These are phyloP conservation scores for Centropus unirufus DNA, from an alignment of 2,113 vertebrate species.

Conservation along the genomic window DNA sequence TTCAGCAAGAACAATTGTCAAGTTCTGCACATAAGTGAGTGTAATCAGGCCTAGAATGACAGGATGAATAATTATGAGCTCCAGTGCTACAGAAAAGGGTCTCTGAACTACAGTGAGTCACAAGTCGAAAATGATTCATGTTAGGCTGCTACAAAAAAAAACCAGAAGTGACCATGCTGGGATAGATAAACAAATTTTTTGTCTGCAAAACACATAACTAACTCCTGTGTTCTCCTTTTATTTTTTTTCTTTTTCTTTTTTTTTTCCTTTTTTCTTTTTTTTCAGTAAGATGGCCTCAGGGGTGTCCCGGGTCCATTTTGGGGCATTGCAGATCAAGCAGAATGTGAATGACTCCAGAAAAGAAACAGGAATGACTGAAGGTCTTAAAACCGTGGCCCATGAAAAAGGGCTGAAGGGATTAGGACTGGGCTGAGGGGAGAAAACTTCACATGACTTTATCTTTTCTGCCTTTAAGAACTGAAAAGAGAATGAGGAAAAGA, in stretches of 20 bases:
- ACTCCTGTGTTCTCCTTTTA: neutral
- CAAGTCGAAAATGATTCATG: neutral
- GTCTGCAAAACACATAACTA: neutral
- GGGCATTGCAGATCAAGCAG: neutral
- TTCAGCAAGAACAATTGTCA: slow-evolving; percentile 1
- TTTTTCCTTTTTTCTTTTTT: no score
- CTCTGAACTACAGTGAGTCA: neutral
- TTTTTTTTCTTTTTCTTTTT: no score
- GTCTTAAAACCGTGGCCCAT: neutral
- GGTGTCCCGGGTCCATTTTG: neutral
- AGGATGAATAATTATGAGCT: neutral
- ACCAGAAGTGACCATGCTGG: neutral
- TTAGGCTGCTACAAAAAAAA: neutral
- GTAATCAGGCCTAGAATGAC: neutral
- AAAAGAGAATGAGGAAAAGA: neutral
- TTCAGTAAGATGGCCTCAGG: neutral
- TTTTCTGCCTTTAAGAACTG: neutral
- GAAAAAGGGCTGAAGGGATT: neutral
- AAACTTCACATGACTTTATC: neutral
- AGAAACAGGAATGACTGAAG: neutral
- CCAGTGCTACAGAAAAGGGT: neutral
- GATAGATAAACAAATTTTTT: neutral
- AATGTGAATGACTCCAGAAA: neutral
- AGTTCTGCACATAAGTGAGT: neutral
- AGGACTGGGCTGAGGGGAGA: neutral